Evolutionary conservation across 2,113 vertebrate species (phyloP), one percentile per base, ranked within the genome.

Genomic region (Paracanthobrama guichenoti): DNA sequence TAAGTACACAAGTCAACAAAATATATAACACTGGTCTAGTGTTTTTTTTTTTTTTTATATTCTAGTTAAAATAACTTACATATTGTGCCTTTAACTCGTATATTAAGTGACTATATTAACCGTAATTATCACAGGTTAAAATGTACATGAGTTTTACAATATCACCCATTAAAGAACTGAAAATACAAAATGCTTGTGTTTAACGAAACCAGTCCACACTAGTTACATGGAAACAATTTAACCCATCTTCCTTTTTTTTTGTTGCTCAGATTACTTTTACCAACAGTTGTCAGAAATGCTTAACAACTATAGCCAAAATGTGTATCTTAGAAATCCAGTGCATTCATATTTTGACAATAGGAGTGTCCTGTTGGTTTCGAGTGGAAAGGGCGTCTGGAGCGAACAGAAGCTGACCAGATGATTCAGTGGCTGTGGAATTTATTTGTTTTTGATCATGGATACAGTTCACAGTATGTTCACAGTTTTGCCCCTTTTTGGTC

Each of bases 401-500:
- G 62, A 87, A 88, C 89, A 91, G 78, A 84, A 11, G 62, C 42
- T 4, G 50, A 86, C 60, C 74, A 31, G 9, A 62, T 18, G 12
- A 24, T 90, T 88, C 87, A 77, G 82, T 87, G 83, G 83, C 81
- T 24, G 28, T 83, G 72, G 78, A 57, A 75, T 89, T 87, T 89
- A 60, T 89, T 91, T 90, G 86, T 88, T 91, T 90, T 85, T 59
- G 67, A 84, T 86, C 50, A 26, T 85, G 86, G 87, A 89, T 73
- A 83, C 85, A 26, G 84, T 86, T 84, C 85, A 79, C 12, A 59
- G 72, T 83, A 84, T 35, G 81, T 86, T 82, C 84, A 78, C 6
- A 48, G 62, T 62, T 90, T 73, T 79, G 71, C 44, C 50, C 28
- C 22, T 26, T 46, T 84, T 66, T 83, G 60, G 31, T 89, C 90